Evolutionary conservation across 2,113 vertebrate genomes (phyloP).

Genomic region (Myocastor coypus): DNA sequence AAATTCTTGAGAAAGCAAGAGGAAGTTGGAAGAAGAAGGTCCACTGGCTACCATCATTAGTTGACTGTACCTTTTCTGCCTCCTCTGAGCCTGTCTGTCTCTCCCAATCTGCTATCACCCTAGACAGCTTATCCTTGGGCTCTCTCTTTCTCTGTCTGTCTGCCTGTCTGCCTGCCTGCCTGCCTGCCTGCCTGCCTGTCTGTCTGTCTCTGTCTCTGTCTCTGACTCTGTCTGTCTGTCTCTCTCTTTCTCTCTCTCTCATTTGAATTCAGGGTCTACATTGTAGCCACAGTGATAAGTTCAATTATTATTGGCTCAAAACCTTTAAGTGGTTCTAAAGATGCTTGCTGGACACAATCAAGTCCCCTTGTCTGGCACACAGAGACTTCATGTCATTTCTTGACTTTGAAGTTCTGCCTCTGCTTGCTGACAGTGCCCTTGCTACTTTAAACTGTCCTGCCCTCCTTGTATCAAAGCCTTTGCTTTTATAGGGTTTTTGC

Average conservation of each 20-base stretch:
- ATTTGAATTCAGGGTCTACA: background rate
- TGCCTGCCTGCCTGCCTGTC: too few relatives aligned
- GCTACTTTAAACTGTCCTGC: background rate
- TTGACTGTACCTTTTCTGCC: background rate
- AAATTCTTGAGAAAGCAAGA: background rate
- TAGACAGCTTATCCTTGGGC: background rate
- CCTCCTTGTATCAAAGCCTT: background rate
- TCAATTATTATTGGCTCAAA: background rate
- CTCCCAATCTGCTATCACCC: background rate
- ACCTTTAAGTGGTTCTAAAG: background rate
- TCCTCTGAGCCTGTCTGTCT: background rate
- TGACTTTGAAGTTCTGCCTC: background rate
- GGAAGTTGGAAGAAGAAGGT: background rate
- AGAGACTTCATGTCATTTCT: background rate
- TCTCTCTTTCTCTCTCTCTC: background rate
- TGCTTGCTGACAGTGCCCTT: background rate
- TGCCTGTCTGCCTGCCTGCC: too few relatives aligned
- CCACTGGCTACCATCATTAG: background rate
- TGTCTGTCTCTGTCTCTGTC: too few relatives aligned
- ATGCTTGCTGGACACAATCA: background rate
- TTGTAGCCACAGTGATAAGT: background rate
- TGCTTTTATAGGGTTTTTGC: conserved; percentile 1
- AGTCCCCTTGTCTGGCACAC: background rate
- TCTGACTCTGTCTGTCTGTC: too few relatives aligned
- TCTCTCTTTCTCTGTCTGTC: too few relatives aligned